phyloP scores from a whole-genome alignment of 1,140 invertebrate species.

The Kradibia gibbosae region DNA sequence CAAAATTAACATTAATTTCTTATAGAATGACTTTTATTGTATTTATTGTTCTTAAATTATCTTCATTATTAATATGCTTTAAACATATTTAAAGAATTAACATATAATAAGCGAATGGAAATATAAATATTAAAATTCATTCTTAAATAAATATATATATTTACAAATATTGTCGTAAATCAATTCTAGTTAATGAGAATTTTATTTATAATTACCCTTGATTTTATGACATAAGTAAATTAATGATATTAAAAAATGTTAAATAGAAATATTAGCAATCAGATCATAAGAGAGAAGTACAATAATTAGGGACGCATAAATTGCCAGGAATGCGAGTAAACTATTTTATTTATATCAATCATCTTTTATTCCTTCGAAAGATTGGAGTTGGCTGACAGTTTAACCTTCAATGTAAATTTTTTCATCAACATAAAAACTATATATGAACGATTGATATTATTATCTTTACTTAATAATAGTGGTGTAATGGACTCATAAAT shows the following conservation, averaged over 20 bases:
- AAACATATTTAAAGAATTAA: no score
- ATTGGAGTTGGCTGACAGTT: slow-evolving; percentile 83
- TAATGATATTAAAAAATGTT: no score
- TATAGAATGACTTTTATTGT: no score
- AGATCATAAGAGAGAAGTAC: slow-evolving; percentile 80
- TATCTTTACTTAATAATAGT: slow-evolving; percentile 62
- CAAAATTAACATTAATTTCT: no score
- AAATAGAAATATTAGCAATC: neutral
- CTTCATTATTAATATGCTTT: no score
- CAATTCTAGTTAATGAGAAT: no score
- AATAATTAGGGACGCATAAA: slow-evolving; percentile 82
- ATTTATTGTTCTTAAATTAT: no score
- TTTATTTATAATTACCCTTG: no score
- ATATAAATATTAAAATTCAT: no score
- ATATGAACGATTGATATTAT: neutral
- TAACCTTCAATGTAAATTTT: slow-evolving; percentile 68
- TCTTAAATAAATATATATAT: no score
- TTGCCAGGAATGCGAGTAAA: slow-evolving; percentile 84
- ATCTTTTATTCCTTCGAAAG: slow-evolving; percentile 90
- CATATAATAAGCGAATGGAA: no score
- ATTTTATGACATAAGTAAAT: neutral
- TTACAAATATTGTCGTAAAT: no score
- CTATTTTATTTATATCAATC: slow-evolving; percentile 83
- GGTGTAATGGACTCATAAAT: slow-evolving; percentile 85
- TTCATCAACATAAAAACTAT: neutral